Percentiles rank a stretch among this genome's conserved stretches.
Evolutionary conservation across 2,797 vertebrate genomes (phyloP).

Genomic region (Mormyrus proboscirostris): DNA sequence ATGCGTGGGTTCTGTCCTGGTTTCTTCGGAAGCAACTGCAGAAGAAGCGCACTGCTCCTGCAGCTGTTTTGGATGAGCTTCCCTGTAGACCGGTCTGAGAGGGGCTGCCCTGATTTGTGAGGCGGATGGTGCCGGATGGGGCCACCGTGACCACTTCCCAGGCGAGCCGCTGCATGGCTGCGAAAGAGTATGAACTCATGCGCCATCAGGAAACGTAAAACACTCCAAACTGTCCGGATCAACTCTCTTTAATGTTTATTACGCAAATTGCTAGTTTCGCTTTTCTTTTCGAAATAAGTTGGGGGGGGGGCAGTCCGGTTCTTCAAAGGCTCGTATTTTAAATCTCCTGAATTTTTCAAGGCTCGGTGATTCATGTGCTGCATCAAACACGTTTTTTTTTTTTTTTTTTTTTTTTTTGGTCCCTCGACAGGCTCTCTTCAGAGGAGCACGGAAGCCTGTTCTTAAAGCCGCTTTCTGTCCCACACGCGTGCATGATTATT

Average conservation of each 20-base stretch:
- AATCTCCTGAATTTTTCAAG: constrained; percentile 10
- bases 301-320: neutral
- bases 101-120: neutral
- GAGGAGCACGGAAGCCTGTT: neutral
- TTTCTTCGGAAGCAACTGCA: neutral
- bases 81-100: neutral
- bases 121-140: neutral
- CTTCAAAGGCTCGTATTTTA: neutral
- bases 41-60: neutral
- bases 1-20: neutral
- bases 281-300: neutral
- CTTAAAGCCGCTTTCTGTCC: neutral
- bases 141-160: neutral
- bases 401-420: neutral
- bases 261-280: neutral
- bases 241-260: neutral
- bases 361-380: neutral
- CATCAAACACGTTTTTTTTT: neutral
- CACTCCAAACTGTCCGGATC: neutral
- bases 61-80: neutral
- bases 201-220: neutral
- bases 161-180: neutral
- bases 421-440: neutral
- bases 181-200: neutral
- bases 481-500: neutral